These are phyloP conservation scores for Anhinga rufa DNA, from an alignment of 2,113 vertebrate genomes.

Conservation along the genomic window DNA sequence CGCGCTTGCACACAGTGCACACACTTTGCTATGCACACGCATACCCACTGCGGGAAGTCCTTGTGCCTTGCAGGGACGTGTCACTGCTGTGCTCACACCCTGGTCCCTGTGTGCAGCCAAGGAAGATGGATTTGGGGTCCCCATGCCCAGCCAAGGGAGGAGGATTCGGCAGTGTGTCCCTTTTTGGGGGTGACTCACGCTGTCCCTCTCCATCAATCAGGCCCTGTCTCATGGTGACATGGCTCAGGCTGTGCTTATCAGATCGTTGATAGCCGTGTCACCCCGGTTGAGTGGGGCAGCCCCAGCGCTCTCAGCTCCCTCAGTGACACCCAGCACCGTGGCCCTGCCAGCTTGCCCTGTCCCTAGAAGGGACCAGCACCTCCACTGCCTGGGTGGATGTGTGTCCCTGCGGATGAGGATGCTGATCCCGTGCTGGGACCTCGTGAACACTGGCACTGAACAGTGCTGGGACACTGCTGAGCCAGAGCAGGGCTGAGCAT, in stretches of 20 bases:
- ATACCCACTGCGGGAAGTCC: background rate
- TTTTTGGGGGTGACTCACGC: rapidly evolving
- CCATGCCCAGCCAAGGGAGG: background rate
- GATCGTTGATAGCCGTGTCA: background rate
- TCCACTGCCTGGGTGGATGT: rapidly evolving
- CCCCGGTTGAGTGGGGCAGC: background rate
- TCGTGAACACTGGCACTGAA: rapidly evolving
- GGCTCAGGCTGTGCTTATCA: background rate
- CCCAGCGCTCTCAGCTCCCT: background rate
- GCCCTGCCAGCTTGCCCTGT: too few relatives aligned
- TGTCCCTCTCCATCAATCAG: background rate
- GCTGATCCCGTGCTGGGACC: background rate
- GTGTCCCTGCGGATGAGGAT: background rate
- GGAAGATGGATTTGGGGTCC: background rate
- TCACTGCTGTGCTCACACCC: background rate
- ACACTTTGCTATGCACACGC: background rate
- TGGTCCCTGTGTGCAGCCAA: background rate
- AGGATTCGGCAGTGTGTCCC: background rate
- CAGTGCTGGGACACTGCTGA: background rate
- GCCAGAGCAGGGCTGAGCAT: background rate
- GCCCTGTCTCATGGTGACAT: rapidly evolving
- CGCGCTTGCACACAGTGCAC: background rate
- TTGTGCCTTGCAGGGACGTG: background rate
- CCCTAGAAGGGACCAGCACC: background rate
- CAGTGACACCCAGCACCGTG: rapidly evolving